These are phyloP conservation scores for Gasterosteus nipponicus DNA, from an alignment of 2,113 vertebrate genomes.

Conservation along the genomic window DNA sequence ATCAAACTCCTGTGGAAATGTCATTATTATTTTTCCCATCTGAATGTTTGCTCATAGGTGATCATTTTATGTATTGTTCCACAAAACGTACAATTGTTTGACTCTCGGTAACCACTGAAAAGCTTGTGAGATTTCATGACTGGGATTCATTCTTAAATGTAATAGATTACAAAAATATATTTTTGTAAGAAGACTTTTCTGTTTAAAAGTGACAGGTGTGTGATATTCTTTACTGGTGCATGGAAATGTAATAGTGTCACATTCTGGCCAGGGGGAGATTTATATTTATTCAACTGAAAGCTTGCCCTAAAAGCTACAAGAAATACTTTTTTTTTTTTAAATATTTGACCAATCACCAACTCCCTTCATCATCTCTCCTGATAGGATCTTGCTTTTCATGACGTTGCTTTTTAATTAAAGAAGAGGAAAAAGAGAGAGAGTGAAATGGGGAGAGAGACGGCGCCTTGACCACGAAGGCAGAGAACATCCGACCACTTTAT, in stretches of 20 bases:
- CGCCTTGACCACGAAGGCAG: background rate
- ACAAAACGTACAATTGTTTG: background rate
- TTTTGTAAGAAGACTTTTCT: background rate
- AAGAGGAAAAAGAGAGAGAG: background rate
- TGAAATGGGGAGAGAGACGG: background rate
- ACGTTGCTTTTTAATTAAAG: slow-evolving; percentile 16
- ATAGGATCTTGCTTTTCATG: slow-evolving; percentile 35
- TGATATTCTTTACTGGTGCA: background rate
- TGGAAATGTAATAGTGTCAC: no score
- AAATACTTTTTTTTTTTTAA: background rate
- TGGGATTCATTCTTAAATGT: background rate
- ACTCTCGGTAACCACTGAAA: background rate
- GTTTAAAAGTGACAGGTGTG: background rate
- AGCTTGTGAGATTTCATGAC: background rate
- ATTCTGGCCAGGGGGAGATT: background rate
- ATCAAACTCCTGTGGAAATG: background rate
- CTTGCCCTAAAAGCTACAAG: background rate
- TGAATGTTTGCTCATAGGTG: background rate
- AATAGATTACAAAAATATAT: background rate
- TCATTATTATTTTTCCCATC: background rate
- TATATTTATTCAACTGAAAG: background rate
- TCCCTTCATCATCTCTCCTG: background rate
- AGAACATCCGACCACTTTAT: background rate
- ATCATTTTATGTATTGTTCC: background rate
- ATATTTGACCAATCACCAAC: background rate